A percentile compares a stretch with the other conserved stretches of the same genome.
Conservation (phyloP, 30 jellyfish, hydroid and myxozoan genomes). For the Mastigias papua region DNA sequence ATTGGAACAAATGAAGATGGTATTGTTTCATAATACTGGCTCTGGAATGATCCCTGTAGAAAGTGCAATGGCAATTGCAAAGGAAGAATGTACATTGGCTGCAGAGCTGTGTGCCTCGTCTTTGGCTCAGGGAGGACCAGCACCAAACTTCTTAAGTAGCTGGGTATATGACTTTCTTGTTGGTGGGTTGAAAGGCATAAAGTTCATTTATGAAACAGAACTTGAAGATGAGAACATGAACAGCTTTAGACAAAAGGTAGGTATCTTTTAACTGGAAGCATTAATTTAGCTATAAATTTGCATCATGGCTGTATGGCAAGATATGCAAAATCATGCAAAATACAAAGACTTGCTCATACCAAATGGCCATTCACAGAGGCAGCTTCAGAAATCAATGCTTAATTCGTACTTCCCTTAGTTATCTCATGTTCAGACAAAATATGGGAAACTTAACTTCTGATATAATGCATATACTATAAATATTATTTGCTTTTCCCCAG, state of each 20-base stretch:
- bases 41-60: slow-evolving; percentile 15
- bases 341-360: no score
- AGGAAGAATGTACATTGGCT: slow-evolving; percentile 5
- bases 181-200: slow-evolving; percentile 10
- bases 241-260: background rate
- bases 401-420: no score
- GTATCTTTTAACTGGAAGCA: no score
- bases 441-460: no score
- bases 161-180: slow-evolving; percentile 23
- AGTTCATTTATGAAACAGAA: background rate
- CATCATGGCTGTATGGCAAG: no score
- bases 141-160: slow-evolving; percentile 1
- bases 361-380: no score
- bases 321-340: no score
- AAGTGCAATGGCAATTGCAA: slow-evolving; percentile 15
- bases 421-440: no score
- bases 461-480: no score
- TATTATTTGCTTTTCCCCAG: background rate
- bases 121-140: slow-evolving; percentile 24
- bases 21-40: background rate
- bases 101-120: slow-evolving; percentile 26
- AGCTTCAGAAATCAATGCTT: no score
- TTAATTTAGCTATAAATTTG: no score
- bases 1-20: slow-evolving; percentile 16
- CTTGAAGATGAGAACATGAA: background rate